Percentiles rank a stretch among this genome's conserved stretches.
Evolutionary conservation across 2,888 invertebrate genomes (phyloP).

Genomic region (Aricia artaxerxes): DNA sequence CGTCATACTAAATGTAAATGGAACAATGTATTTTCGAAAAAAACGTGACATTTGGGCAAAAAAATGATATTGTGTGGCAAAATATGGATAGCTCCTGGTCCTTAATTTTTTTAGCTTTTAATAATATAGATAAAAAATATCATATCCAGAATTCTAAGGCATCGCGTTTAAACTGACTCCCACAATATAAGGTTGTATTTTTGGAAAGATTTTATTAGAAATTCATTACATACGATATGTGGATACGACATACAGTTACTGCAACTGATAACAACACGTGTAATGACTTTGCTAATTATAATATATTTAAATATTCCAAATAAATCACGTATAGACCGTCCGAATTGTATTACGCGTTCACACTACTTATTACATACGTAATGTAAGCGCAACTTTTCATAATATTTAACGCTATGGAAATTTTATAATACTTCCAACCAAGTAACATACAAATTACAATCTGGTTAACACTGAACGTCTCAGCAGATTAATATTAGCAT

Average conservation of each 20-base stretch:
- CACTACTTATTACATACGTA: not conserved
- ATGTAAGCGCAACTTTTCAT: conserved; percentile 3
- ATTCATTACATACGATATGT: not conserved
- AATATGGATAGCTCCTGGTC: no score
- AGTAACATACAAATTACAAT: not conserved
- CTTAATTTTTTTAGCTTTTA: no score
- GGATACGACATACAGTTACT: not conserved
- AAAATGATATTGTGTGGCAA: no score
- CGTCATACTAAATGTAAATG: no score
- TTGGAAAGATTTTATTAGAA: not conserved
- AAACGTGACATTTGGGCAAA: no score
- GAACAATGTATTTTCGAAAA: no score
- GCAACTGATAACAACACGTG: not conserved
- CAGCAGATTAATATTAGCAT: no score
- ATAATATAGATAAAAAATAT: no score
- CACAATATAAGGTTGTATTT: no score
- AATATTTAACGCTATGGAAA: not conserved
- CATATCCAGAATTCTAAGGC: no score
- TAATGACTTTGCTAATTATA: conserved; percentile 6
- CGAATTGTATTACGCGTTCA: not conserved
- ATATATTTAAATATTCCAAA: not conserved
- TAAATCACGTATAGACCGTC: conserved; percentile 2
- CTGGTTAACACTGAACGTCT: not conserved
- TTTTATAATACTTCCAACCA: not conserved
- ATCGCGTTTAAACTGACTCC: no score